Conservation (phyloP, 2,797 vertebrate species). For the Danio kyathit region DNA sequence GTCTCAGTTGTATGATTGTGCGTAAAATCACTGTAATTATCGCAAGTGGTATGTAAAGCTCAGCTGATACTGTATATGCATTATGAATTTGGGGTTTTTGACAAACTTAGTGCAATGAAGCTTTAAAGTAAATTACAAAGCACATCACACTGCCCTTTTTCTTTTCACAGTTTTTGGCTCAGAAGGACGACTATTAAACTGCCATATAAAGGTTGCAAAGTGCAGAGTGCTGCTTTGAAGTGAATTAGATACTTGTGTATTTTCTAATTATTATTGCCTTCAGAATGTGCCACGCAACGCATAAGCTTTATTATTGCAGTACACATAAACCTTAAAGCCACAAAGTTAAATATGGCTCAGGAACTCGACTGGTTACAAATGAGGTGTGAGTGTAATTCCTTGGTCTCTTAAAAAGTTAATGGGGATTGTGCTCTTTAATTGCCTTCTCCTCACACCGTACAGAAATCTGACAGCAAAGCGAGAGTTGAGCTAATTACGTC, state of each 20-base stretch:
- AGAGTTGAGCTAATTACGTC: slow-evolving; percentile 75
- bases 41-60: slow-evolving; percentile 16
- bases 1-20: slow-evolving; percentile 44
- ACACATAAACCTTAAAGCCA: slow-evolving; percentile 36
- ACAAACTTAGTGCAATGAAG: not conserved
- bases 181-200: slow-evolving; percentile 8
- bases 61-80: slow-evolving; percentile 23
- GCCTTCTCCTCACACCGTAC: slow-evolving; percentile 61
- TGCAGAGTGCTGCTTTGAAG: not conserved
- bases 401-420: slow-evolving; percentile 48
- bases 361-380: slow-evolving; percentile 13
- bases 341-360: slow-evolving; percentile 3
- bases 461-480: slow-evolving; percentile 70
- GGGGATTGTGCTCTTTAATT: slow-evolving; percentile 65
- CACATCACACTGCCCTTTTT: not conserved
- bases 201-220: not conserved
- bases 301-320: slow-evolving; percentile 32
- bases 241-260: not conserved
- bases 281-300: not conserved
- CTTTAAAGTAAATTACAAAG: slow-evolving; percentile 28
- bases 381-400: slow-evolving; percentile 23
- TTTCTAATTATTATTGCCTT: slow-evolving; percentile 23
- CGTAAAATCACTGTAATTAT: slow-evolving; percentile 52
- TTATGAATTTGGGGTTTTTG: slow-evolving; percentile 19
- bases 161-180: slow-evolving; percentile 19